Base-by-base conservation (phyloP, 2,888 invertebrate species). In the Lepidochrysops patricia region DNA sequence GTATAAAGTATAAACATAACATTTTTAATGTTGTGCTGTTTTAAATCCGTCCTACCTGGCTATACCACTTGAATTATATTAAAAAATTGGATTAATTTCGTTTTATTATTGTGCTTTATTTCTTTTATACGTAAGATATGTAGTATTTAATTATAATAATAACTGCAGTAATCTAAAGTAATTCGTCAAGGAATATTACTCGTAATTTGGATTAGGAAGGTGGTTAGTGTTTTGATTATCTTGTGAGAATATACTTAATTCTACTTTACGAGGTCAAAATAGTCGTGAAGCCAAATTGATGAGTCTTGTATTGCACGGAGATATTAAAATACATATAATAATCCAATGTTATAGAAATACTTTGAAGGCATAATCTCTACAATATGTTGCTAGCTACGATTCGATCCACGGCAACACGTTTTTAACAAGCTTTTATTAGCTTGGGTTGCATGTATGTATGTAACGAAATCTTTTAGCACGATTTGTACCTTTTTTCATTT, bases 131-230 rank as follows among this genome's bases (percentile, higher is more conserved):
- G 19, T 19, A 43, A 43, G 23, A 23, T 23, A 23, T 7, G 19
- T 43, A 43, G 19, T 23, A 19, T 43, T 43, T 19, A 50, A 13
- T 50, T 26, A 3, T 26, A 13, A 26, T 50, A 50, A 50, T 26
- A 26, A 54, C 32, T 54, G 19, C 54, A 29, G 15, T 19, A 29
- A 54, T 32, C 15, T 29, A 29, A 12, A 9, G 19, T 54, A 54
- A 54, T 54, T 54, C 54, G 54, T 29, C 19, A 54, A 54, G 54
- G 29, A 19, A 54, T 12, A 54, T 29, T 54, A 54, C 4, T 9
- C 32, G 9, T 54, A 29, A 54, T 29, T 54, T 54, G 54, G 29
- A 54, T 54, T 32, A 29, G 5, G 54, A 54, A 54, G 32, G 29
- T 26, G 15, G 9, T 27, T 27, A 54, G 19, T 6, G 15, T 37